Evolutionary conservation across 2,888 invertebrate genomes (phyloP).

Genomic region (Parnassius orleans): DNA sequence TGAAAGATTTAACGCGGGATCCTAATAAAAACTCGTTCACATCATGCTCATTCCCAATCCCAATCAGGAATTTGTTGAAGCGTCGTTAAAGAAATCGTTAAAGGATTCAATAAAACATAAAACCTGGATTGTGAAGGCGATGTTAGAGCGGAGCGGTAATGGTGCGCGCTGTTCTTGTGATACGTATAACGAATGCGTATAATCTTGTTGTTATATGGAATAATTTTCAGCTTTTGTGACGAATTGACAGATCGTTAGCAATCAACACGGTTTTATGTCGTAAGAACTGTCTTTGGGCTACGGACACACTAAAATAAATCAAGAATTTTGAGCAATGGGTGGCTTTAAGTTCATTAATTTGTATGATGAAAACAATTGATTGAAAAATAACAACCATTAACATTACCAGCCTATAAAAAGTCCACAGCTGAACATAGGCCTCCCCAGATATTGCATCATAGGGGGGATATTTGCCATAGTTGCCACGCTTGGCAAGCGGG

Average conservation of each 20-base stretch:
- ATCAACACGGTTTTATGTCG: conserved; percentile 62
- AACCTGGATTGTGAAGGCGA: conserved; percentile 13
- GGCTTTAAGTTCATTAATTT: too few species aligned
- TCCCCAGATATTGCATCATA: too few species aligned
- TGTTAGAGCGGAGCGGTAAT: neutral
- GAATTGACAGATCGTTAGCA: conserved; percentile 63
- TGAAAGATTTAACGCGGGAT: neutral
- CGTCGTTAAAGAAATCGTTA: conserved; percentile 25
- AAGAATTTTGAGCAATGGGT: too few species aligned
- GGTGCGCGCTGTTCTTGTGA: conserved; percentile 12
- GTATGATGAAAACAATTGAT: too few species aligned
- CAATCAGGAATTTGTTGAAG: conserved; percentile 19
- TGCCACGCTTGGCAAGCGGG: too few species aligned
- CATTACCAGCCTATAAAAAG: too few species aligned
- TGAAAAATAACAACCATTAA: too few species aligned
- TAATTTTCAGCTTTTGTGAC: conserved; percentile 67
- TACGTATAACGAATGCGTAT: conserved; percentile 26
- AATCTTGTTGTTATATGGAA: conserved; percentile 59
- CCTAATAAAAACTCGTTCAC: conserved; percentile 16
- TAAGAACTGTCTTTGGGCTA: conserved; percentile 49
- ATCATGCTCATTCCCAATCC: conserved; percentile 1
- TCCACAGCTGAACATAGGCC: too few species aligned
- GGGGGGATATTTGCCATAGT: too few species aligned
- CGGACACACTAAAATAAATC: conserved; percentile 24
- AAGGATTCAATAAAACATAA: conserved; percentile 22